Base-by-base conservation (phyloP, 2,888 invertebrate genomes). In the Plagiodera versicolora region DNA sequence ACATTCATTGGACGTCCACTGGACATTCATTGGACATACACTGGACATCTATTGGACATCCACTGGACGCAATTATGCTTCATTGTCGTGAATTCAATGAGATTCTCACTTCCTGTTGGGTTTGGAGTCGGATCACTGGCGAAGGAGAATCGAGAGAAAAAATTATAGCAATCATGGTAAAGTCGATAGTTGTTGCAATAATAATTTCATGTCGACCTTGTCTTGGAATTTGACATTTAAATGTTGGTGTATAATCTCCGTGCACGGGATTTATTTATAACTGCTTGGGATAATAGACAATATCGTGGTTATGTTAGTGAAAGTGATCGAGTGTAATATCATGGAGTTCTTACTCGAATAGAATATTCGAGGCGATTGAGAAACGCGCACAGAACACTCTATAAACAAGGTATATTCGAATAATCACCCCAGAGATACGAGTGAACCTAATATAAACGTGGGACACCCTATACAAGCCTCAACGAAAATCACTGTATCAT, bases 101-200 rank as follows among this genome's bases (percentile, higher is more conserved):
- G 44, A 11, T 24, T n/a, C 11, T 10, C 17, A 53, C 53, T 53
- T 53, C 53, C 53, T 44, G 44, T 53, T 24, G 28, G 53, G 39
- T n/a, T n/a, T 10, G 19, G 14, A 44, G 39, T 20, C 14, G 1
- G 24, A 53, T 17, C 44, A 16, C 19, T 39, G 18, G 10, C n/a
- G 11, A 24, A 2, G 52, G 52, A 53, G 20, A 52, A 17, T 20
- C 52, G 19, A 14, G 20, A 17, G 32, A n/a, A 53, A 53, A 53
- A 53, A 53, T 53, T 11, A 45, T 28, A 20, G 44, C 44, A 53
- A 53, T 53, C 39, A 53, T 44, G 45, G 39, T 44, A 53, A 44
- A 39, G 14, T 39, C 39, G 39, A 39, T 39, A 14, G 39, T 16
- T 53, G 24, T 53, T 17, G 53, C 53, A 28, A 44, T 24, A 6